Evolutionary conservation across 2,888 invertebrate species (phyloP).

Genomic region (Clunio marinus): DNA sequence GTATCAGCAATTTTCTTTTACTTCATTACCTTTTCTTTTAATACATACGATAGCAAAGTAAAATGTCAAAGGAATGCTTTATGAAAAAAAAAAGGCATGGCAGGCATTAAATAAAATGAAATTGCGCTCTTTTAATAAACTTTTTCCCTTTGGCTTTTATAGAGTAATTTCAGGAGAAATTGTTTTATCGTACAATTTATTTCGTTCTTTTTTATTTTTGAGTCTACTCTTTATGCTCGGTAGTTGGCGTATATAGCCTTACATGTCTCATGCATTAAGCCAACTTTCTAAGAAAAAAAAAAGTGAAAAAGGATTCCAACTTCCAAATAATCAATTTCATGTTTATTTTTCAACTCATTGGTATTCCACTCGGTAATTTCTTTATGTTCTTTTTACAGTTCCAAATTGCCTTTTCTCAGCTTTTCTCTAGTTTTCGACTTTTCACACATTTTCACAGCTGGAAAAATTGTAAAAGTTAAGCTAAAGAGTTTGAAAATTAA

Average conservation of each 20-base stretch:
- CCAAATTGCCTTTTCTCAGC: constrained; percentile 21
- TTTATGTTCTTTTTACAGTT: constrained; percentile 34
- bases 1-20: constrained; percentile 11
- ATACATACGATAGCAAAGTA: background rate
- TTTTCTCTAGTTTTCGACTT: background rate
- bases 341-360: constrained; percentile 32
- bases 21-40: background rate
- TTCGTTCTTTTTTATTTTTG: no score
- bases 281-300: no score
- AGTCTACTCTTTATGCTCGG: background rate
- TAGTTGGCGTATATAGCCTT: background rate
- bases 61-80: background rate
- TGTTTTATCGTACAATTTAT: constrained; percentile 30
- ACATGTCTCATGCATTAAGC: constrained; percentile 21
- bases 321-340: constrained; percentile 34
- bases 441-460: background rate
- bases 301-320: constrained; percentile 22
- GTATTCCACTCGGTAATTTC: constrained; percentile 30
- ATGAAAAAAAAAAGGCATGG: constrained; percentile 3
- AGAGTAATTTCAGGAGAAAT: constrained; percentile 24
- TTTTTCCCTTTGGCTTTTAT: background rate
- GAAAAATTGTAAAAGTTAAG: background rate
- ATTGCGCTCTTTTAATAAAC: constrained; percentile 3
- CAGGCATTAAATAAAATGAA: constrained; percentile 1
- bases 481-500: background rate